These are phyloP conservation scores for Gambusia holbrooki DNA, from an alignment of 2,113 vertebrate genomes.

Conservation along the genomic window DNA sequence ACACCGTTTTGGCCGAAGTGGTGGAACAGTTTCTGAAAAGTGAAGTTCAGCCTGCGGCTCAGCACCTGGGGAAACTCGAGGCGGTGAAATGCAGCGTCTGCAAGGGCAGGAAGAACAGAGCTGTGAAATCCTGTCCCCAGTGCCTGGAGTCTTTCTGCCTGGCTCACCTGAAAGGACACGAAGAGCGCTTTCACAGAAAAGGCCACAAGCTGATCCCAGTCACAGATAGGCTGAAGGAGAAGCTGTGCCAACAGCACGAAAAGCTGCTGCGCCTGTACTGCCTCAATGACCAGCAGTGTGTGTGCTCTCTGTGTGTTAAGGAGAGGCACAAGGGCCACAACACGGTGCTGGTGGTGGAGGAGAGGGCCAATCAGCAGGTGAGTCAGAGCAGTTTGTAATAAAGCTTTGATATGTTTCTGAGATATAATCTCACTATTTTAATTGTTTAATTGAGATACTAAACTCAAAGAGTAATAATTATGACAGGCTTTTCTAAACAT, in stretches of 20 bases:
- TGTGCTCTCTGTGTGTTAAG: constrained; percentile 77
- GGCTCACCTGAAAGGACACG: constrained; percentile 87
- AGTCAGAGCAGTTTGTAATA: background rate
- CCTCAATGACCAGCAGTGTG: constrained; percentile 71
- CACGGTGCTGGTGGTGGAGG: constrained; percentile 47
- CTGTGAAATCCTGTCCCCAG: constrained; percentile 87
- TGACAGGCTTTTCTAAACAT: background rate
- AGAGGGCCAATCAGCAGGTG: constrained; percentile 73
- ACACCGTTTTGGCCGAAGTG: constrained; percentile 77
- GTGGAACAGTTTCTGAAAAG: constrained; percentile 68
- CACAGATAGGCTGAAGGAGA: constrained; percentile 54
- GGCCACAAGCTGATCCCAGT: constrained; percentile 83
- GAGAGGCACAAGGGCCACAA: constrained; percentile 77
- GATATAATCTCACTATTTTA: background rate
- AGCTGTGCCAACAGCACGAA: constrained; percentile 73
- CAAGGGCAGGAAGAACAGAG: constrained; percentile 84
- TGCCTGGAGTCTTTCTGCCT: constrained; percentile 91
- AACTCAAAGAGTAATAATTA: background rate
- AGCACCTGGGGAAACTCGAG: constrained; percentile 40
- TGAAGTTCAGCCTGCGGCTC: background rate
- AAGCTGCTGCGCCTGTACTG: constrained; percentile 75
- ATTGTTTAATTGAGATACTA: background rate
- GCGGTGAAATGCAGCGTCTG: constrained; percentile 85
- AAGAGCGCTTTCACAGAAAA: constrained; percentile 83
- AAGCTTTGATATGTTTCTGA: background rate